A percentile compares a stretch with the other conserved stretches of the same genome.
Conservation (phyloP, 2,113 vertebrate genomes). For the Varanus salvator region DNA sequence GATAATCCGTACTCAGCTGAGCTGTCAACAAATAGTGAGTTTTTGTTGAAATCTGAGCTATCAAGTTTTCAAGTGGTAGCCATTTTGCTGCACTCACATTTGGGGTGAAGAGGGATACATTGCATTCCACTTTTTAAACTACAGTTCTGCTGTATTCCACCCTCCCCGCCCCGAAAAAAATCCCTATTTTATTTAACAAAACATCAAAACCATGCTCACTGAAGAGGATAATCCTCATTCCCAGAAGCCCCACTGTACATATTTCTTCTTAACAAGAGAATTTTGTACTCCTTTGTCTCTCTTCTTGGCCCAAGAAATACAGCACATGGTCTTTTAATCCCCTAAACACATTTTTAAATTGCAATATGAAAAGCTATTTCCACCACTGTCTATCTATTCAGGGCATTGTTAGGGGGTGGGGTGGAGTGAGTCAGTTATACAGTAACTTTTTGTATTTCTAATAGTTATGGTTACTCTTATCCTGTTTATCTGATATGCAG, state of each 20-base stretch:
- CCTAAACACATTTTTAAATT: conserved; percentile 33
- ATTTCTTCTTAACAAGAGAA: conserved; percentile 7
- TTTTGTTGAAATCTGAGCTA: too few species aligned
- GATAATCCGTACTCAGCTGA: too few species aligned
- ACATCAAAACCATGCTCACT: conserved; percentile 11
- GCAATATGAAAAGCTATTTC: conserved; percentile 18
- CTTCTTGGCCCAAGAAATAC: conserved; percentile 13
- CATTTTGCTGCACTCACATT: neutral
- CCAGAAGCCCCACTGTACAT: conserved; percentile 22
- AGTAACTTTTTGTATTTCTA: conserved; percentile 24
- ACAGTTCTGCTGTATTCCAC: neutral
- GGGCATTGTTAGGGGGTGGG: neutral
- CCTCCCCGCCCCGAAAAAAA: conserved; percentile 1
- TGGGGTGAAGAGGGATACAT: neutral
- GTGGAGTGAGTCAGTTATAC: conserved; percentile 8
- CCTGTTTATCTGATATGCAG: conserved; percentile 32
- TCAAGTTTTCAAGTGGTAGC: neutral
- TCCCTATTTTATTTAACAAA: conserved; percentile 29
- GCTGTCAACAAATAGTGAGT: too few species aligned
- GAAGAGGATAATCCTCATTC: conserved; percentile 6
- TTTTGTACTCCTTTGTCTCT: neutral
- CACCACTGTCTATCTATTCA: neutral
- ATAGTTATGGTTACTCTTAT: conserved; percentile 1
- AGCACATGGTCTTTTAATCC: neutral
- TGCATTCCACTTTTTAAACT: conserved; percentile 25